Percentiles rank a stretch among this genome's conserved stretches.
Conservation (phyloP, 2,888 invertebrate species). For the Argyra leucocephala region DNA sequence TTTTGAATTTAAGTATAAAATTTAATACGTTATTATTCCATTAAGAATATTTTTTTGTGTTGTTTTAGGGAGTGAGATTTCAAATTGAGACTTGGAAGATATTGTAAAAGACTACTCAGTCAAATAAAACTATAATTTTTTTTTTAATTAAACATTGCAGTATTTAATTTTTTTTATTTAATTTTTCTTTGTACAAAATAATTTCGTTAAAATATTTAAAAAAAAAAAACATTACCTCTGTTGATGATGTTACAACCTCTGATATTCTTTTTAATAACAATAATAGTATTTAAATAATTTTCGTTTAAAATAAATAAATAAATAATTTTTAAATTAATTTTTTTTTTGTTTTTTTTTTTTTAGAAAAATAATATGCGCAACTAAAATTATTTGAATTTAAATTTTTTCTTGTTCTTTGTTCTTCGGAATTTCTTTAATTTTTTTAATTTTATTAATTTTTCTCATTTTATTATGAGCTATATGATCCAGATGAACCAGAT, state of each 20-base stretch:
- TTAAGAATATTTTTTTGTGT: no score
- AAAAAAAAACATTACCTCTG: no score
- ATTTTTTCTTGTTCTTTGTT: background rate
- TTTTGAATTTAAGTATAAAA: no score
- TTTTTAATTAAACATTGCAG: conserved; percentile 1
- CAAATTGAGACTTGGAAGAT: no score
- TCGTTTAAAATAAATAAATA: conserved; percentile 2
- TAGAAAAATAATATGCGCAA: background rate
- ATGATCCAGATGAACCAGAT: conserved; percentile 17
- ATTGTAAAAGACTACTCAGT: no score
- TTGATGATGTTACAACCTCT: no score
- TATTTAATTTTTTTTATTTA: background rate
- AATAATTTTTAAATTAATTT: background rate
- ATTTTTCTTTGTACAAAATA: background rate
- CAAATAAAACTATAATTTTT: no score
- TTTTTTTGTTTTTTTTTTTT: background rate
- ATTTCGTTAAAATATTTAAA: background rate
- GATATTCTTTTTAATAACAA: background rate
- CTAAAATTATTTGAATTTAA: background rate
- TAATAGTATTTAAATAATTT: background rate
- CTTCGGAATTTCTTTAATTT: background rate
- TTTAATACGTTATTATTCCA: no score
- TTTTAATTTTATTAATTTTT: background rate
- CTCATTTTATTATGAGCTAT: conserved; percentile 11
- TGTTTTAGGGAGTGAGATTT: no score